Conservation (phyloP, 2,888 invertebrate genomes). For the Myopa tessellatipennis region DNA sequence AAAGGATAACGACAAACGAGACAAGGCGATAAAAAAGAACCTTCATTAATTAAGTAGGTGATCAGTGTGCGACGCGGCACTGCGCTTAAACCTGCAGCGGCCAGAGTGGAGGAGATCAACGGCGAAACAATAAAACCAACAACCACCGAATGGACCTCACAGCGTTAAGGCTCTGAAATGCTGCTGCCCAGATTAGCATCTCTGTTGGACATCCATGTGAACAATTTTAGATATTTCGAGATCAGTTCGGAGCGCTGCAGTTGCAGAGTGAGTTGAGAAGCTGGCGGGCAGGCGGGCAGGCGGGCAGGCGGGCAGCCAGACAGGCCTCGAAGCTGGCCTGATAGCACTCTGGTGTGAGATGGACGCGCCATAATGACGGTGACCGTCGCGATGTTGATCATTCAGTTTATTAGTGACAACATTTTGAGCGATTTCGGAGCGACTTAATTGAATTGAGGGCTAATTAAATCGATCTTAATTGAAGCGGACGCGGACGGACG, state of each 20-base stretch:
- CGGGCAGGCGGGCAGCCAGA: not conserved
- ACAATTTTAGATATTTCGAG: constrained; percentile 38
- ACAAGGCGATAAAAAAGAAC: constrained; percentile 46
- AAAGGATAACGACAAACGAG: constrained; percentile 46
- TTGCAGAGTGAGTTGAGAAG: constrained; percentile 18
- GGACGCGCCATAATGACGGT: not conserved
- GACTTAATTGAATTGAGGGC: constrained; percentile 4
- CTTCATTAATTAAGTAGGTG: constrained; percentile 49
- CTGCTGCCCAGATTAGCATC: constrained; percentile 44
- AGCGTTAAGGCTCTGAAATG: constrained; percentile 25
- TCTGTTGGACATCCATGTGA: constrained; percentile 46
- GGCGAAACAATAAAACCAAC: not conserved
- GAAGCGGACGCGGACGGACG: not conserved
- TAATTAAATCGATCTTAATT: constrained; percentile 14
- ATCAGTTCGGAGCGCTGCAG: not conserved
- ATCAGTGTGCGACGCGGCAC: constrained; percentile 35
- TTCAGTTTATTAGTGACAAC: constrained; percentile 30
- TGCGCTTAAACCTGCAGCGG: not conserved
- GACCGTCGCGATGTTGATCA: constrained; percentile 14
- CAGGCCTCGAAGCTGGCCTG: not conserved
- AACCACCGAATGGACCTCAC: constrained; percentile 26
- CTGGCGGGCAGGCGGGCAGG: not conserved
- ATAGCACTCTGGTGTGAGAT: constrained; percentile 5
- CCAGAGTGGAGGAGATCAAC: not conserved
- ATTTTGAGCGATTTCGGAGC: constrained; percentile 24